Conservation (phyloP, 2,797 vertebrate genomes). For the Steatocranus sp. region DNA sequence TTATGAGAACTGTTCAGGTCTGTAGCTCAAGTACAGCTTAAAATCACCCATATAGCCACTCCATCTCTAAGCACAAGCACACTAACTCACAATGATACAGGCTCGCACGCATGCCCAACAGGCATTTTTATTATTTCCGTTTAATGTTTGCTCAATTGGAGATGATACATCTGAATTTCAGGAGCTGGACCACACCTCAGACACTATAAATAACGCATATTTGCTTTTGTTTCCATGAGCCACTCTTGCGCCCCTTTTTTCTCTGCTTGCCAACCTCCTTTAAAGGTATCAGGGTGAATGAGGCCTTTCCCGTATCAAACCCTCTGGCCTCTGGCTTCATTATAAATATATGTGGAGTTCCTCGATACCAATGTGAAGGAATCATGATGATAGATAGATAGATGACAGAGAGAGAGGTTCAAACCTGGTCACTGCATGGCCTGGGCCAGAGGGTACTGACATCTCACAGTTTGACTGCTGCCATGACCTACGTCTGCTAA, state of each 20-base stretch:
- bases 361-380: neutral
- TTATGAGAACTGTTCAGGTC: neutral
- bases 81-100: neutral
- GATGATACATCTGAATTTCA: neutral
- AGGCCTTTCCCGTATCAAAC: neutral
- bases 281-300: neutral
- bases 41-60: slow-evolving; percentile 18
- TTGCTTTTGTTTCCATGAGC: neutral
- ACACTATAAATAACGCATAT: neutral
- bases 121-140: neutral
- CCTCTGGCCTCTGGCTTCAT: neutral
- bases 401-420: neutral
- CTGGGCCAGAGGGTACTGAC: neutral
- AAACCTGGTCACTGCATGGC: neutral
- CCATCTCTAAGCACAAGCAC: slow-evolving; percentile 5
- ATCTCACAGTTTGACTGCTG: neutral
- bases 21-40: slow-evolving; percentile 6
- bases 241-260: neutral
- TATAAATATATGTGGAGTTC: neutral
- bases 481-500: neutral
- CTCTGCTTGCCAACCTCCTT: neutral
- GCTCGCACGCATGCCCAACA: neutral
- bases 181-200: neutral
- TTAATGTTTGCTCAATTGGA: neutral
- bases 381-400: too few relatives aligned